Evolutionary conservation across 2,888 invertebrate species (phyloP).

Genomic region (Lasioglossum marginatum): DNA sequence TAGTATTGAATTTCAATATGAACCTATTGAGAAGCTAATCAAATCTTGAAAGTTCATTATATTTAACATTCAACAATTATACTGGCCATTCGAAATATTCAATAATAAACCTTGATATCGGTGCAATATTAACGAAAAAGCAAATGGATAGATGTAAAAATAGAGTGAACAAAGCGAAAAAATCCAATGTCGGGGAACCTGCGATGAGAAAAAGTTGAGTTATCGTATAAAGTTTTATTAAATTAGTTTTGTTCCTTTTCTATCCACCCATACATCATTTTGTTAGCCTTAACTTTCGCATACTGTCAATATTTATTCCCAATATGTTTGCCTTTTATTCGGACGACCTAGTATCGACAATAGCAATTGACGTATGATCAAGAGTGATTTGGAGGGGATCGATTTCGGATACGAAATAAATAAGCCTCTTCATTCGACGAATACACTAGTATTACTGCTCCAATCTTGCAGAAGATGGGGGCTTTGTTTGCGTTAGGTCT

Average conservation of each 20-base stretch:
- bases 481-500: not conserved
- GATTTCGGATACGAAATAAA: constrained; percentile 11
- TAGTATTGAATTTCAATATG: not conserved
- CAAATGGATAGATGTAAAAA: not conserved
- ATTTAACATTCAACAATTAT: not conserved
- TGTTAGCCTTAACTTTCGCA: not conserved
- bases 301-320: not conserved
- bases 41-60: not conserved
- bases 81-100: not conserved
- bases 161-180: not conserved
- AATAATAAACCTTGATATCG: not conserved
- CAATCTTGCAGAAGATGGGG: not conserved
- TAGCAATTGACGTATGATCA: not conserved
- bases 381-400: not conserved
- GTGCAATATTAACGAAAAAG: not conserved
- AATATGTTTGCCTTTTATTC: not conserved
- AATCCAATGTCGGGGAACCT: too few species aligned
- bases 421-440: not conserved
- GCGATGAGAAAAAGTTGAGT: not conserved
- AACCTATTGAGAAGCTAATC: not conserved
- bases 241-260: not conserved
- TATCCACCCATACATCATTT: not conserved
- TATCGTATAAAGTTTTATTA: not conserved
- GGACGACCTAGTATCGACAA: not conserved
- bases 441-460: not conserved